A percentile compares a stretch with the other conserved stretches of the same genome.
phyloP scores from a whole-genome alignment of 2,113 vertebrate genomes.

The Gnathonemus echidnorhynchus region DNA sequence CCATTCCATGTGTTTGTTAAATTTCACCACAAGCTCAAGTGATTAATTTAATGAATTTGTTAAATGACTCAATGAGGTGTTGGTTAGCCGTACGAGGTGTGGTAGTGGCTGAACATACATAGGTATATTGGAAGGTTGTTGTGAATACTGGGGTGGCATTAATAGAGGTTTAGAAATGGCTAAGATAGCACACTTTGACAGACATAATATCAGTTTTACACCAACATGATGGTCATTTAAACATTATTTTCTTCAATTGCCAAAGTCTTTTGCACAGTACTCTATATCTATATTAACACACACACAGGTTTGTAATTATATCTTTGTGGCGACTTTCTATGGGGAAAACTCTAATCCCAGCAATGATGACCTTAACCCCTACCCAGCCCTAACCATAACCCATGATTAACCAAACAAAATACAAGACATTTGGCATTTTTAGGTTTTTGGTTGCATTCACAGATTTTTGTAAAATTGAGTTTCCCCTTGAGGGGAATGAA shows the following conservation, averaged over 20 bases:
- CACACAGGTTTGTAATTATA: background rate
- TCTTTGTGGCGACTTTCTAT: background rate
- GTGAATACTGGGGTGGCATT: background rate
- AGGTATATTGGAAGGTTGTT: background rate
- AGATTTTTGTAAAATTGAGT: too few relatives aligned
- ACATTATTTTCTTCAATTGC: background rate
- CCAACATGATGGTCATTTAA: background rate
- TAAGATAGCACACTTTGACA: background rate
- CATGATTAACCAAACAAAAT: background rate
- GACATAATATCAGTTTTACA: background rate
- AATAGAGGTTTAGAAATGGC: background rate
- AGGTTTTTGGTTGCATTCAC: background rate
- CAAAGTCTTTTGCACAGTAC: background rate
- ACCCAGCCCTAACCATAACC: background rate
- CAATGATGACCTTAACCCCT: background rate
- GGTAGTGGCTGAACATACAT: background rate
- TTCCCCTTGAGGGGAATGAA: background rate
- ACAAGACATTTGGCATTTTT: background rate
- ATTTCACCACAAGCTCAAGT: background rate
- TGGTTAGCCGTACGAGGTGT: background rate
- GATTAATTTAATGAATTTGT: background rate
- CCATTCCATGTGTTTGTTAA: background rate
- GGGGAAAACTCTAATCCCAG: background rate
- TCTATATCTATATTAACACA: background rate
- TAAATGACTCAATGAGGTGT: background rate